Evolutionary conservation across 2,888 invertebrate genomes (phyloP).

Genomic region (Phytoseiulus persimilis): DNA sequence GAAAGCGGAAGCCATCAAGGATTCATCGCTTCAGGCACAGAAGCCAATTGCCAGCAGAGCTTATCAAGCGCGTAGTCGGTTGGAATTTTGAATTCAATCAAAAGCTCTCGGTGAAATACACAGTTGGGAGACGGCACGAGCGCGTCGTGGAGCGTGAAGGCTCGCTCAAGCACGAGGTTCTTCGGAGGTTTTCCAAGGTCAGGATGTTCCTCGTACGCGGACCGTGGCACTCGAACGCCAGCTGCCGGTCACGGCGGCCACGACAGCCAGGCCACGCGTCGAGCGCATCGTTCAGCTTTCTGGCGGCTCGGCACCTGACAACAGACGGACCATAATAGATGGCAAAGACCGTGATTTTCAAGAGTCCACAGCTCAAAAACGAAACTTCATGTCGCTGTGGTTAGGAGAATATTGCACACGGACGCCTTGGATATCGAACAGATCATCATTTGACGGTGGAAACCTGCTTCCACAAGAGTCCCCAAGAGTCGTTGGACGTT

Average conservation of each 20-base stretch:
- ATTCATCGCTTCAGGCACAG: not conserved
- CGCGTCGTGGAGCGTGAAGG: not conserved
- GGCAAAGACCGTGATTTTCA: not conserved
- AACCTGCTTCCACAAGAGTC: no score
- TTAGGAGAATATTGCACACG: not conserved
- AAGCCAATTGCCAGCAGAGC: not conserved
- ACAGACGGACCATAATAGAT: not conserved
- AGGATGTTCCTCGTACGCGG: not conserved
- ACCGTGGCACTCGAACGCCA: not conserved
- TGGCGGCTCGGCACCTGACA: not conserved
- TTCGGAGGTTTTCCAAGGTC: not conserved
- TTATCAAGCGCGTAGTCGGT: not conserved
- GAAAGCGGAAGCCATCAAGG: not conserved
- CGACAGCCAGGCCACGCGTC: not conserved
- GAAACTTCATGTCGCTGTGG: not conserved
- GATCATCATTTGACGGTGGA: no score
- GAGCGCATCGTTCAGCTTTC: not conserved
- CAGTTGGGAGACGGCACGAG: conserved; percentile 5
- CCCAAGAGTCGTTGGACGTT: no score
- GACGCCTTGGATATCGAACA: no score
- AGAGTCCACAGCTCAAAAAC: not conserved
- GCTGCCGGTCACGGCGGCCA: not conserved
- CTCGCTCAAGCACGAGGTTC: not conserved
- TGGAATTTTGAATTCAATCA: not conserved
- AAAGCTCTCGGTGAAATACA: not conserved